Evolutionary conservation across 2,888 invertebrate species (phyloP).

Genomic region (Mythimna vitellina): DNA sequence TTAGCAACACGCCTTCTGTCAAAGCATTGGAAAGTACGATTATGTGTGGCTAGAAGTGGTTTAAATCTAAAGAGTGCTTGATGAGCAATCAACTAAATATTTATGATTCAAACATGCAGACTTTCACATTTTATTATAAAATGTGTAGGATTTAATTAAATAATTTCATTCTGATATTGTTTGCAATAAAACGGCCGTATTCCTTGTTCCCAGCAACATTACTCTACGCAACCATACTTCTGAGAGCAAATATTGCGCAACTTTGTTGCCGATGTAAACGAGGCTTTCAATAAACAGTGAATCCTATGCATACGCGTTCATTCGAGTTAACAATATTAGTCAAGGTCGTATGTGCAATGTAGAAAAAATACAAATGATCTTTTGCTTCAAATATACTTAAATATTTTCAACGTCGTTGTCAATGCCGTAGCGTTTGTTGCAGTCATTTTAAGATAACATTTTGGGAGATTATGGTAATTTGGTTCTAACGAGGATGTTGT

Average conservation of each 20-base stretch:
- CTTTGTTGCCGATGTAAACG: neutral
- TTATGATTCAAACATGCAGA: too few species aligned
- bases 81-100: too few species aligned
- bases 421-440: slow-evolving; percentile 35
- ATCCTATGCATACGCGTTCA: slow-evolving; percentile 54
- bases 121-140: too few species aligned
- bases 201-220: neutral
- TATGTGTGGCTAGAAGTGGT: too few species aligned
- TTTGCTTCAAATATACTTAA: slow-evolving; percentile 34
- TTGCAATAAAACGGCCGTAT: too few species aligned
- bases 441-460: slow-evolving; percentile 17
- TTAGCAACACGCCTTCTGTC: too few species aligned
- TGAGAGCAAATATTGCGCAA: neutral
- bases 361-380: slow-evolving; percentile 41
- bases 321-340: slow-evolving; percentile 44
- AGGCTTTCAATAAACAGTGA: slow-evolving; percentile 45
- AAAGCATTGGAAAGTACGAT: too few species aligned
- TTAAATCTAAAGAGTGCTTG: too few species aligned
- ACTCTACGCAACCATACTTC: neutral
- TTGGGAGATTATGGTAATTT: slow-evolving; percentile 25
- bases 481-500: slow-evolving; percentile 7
- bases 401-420: slow-evolving; percentile 14
- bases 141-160: too few species aligned
- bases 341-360: slow-evolving; percentile 56
- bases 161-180: neutral